A percentile compares a stretch with the other conserved stretches of the same genome.
phyloP scores from a whole-genome alignment of 92 coral and sea anemone species.

The Chrysogorgia sp. region DNA sequence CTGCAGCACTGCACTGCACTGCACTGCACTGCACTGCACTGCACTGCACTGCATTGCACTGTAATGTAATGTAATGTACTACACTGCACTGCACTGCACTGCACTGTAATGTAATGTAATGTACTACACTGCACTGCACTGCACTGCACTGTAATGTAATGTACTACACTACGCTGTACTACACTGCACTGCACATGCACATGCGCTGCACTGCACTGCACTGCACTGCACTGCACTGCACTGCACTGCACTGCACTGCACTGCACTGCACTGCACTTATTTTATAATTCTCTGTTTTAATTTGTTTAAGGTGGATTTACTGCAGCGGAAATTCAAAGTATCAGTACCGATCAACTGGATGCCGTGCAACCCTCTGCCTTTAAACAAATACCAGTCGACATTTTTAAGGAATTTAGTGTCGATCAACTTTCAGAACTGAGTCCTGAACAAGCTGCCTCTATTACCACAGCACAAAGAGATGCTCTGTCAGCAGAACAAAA shows the following conservation, averaged over 20 bases:
- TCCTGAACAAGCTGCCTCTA: constrained; percentile 69
- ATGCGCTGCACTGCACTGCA: too few species aligned
- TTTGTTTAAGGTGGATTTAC: constrained; percentile 65
- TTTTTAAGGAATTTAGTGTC: constrained; percentile 63
- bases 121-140: too few species aligned
- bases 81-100: too few species aligned
- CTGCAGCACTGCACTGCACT: too few species aligned
- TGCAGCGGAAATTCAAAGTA: constrained; percentile 50
- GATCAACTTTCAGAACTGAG: constrained; percentile 65
- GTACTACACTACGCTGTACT: too few species aligned
- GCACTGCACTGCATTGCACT: too few species aligned
- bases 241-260: neutral
- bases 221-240: too few species aligned
- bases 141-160: too few species aligned
- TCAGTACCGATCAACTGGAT: constrained; percentile 58
- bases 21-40: too few species aligned
- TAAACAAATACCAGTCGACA: constrained; percentile 58
- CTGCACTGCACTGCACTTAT: neutral
- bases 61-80: too few species aligned
- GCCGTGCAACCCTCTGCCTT: constrained; percentile 64
- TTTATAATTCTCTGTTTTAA: neutral
- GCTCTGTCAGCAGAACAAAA: constrained; percentile 61
- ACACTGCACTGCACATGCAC: too few species aligned
- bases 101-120: too few species aligned
- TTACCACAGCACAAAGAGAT: constrained; percentile 56